Base-by-base conservation (phyloP, 1,140 invertebrate species). In the Stenopsyche tienmushanensis region DNA sequence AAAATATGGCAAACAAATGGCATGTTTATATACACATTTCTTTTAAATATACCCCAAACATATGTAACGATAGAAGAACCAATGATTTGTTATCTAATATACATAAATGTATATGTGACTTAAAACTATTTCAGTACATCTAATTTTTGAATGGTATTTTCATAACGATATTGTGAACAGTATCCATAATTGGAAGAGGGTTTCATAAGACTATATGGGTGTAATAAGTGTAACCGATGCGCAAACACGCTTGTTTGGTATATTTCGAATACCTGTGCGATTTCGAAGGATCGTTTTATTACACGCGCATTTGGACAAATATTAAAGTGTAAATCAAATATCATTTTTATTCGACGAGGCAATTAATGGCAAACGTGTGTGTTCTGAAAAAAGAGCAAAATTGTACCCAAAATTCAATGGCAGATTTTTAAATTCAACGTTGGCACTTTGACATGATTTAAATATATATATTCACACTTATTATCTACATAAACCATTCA, bases 1-100 rank as follows among this genome's bases (percentile, higher is more conserved):
- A 69, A 69, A 65, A 65, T 69, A 69, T 69, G 67, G 67, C 67
- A 69, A 65, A 49, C 26, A 13, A 69, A 69, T 69, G 67, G 67
- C 67, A 55, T 62, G 41, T 24, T 60, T 64, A 65, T 69, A 39
- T 69, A 55, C 47, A 62, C 52, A 65, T 34, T 60, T 42, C n/a
- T 57, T 65, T 42, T 47, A 62, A 69, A 69, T 42, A 54, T 69
- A 62, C 57, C 67, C 63, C 62, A 69, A 65, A 62, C 41, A 58
- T 62, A 65, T 58, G 47, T 65, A 59, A 42, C 34, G 45, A 52
- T 29, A 52, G 39, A 53, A 42, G 53, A 53, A 60, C 25, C 44
- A 58, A 58, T 58, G 17, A 21, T 59, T 41, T 34, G 8, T 47
- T 59, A 59, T 34, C 23, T 47, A 55, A 47, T 49, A 21, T 34